Conservation (phyloP, 2,113 vertebrate genomes). For the Passer montanus region DNA sequence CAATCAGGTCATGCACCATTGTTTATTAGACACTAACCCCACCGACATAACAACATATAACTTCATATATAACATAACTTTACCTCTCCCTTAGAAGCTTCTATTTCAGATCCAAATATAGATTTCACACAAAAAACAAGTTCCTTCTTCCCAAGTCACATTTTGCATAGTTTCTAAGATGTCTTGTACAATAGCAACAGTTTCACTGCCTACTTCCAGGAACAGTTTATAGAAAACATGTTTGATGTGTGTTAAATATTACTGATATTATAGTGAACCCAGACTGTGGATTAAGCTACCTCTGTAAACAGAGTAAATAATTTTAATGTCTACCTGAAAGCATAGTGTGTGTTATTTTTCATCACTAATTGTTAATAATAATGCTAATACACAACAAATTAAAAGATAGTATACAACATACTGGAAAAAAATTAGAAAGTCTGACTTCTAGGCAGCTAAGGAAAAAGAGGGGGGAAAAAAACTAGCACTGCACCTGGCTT, state of each 20-base stretch:
- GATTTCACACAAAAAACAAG: not conserved
- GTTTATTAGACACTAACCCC: not conserved
- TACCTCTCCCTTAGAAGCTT: not conserved
- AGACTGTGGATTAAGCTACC: not conserved
- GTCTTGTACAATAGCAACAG: not conserved
- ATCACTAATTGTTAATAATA: not conserved
- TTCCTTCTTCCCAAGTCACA: not conserved
- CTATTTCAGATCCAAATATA: not conserved
- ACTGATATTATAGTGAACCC: not conserved
- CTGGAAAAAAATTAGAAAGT: not conserved
- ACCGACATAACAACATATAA: not conserved
- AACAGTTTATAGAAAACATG: not conserved
- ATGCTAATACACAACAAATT: not conserved
- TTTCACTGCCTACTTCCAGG: not conserved
- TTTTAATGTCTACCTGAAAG: not conserved
- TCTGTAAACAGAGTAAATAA: not conserved
- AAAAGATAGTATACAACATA: not conserved
- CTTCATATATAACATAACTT: not conserved
- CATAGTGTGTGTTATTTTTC: not conserved
- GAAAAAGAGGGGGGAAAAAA: not conserved
- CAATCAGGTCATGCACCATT: not conserved
- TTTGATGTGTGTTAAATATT: not conserved
- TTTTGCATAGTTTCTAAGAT: not conserved
- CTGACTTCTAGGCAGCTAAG: not conserved
- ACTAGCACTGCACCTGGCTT: constrained; percentile 24